Evolutionary conservation across 2,888 invertebrate genomes (phyloP).

Genomic region (Gymnocheta viridis): DNA sequence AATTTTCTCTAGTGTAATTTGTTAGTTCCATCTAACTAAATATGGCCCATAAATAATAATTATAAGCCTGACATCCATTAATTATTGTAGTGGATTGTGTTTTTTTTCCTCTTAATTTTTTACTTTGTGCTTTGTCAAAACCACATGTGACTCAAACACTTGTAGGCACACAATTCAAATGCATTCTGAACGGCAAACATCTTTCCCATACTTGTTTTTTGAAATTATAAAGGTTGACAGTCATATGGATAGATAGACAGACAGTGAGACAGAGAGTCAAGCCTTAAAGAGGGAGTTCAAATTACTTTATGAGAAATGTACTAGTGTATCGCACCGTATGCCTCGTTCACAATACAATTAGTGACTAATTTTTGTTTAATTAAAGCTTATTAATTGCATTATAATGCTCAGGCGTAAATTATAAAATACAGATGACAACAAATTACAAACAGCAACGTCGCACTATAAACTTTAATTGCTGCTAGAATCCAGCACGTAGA

Average conservation of each 20-base stretch:
- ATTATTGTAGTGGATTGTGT: slow-evolving; percentile 31
- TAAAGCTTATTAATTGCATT: slow-evolving; percentile 70
- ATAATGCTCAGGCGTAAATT: slow-evolving; percentile 69
- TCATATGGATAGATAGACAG: not conserved
- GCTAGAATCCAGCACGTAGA: not conserved
- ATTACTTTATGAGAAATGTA: slow-evolving; percentile 12
- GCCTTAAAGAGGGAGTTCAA: slow-evolving; percentile 24
- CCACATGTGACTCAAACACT: slow-evolving; percentile 20
- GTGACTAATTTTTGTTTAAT: slow-evolving; percentile 69
- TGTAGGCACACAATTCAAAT: not conserved
- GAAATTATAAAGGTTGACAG: not conserved
- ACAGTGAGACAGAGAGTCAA: too few relatives aligned
- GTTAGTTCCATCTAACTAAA: slow-evolving; percentile 19
- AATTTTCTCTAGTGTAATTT: slow-evolving; percentile 20
- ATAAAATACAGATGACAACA: slow-evolving; percentile 30
- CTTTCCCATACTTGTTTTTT: not conserved
- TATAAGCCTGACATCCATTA: slow-evolving; percentile 50
- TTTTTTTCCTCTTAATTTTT: not conserved
- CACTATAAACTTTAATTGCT: slow-evolving; percentile 30
- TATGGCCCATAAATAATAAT: slow-evolving; percentile 58
- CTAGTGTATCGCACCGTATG: slow-evolving; percentile 6
- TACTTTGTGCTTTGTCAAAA: slow-evolving; percentile 27
- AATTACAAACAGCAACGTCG: slow-evolving; percentile 33
- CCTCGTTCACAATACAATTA: slow-evolving; percentile 60
- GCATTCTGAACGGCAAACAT: not conserved